These are phyloP conservation scores for Pediacus dermestoides DNA, from an alignment of 2,888 invertebrate species.

Conservation along the genomic window DNA sequence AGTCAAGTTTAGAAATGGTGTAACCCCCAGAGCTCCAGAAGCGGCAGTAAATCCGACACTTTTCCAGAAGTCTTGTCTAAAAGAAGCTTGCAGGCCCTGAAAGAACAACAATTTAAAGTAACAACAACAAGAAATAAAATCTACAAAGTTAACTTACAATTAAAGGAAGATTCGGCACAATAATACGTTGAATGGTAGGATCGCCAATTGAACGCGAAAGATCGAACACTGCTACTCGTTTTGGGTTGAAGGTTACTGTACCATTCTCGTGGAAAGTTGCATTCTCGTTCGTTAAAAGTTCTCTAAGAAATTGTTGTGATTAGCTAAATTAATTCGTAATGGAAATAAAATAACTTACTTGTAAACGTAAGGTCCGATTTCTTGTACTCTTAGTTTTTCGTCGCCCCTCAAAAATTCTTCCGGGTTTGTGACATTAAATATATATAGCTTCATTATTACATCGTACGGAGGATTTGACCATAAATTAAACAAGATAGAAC, in stretches of 20 bases:
- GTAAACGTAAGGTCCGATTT: slow-evolving; percentile 81
- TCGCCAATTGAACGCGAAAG: slow-evolving; percentile 64
- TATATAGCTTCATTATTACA: slow-evolving; percentile 62
- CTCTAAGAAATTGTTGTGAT: slow-evolving; percentile 51
- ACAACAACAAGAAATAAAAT: slow-evolving; percentile 2
- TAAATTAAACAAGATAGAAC: slow-evolving; percentile 58
- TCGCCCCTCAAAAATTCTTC: slow-evolving; percentile 63
- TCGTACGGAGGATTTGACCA: slow-evolving; percentile 65
- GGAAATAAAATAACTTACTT: slow-evolving; percentile 56
- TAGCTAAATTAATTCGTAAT: slow-evolving; percentile 3
- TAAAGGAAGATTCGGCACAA: slow-evolving; percentile 68
- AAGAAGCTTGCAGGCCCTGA: slow-evolving; percentile 58
- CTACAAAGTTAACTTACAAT: slow-evolving; percentile 56
- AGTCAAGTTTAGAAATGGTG: slow-evolving; percentile 61
- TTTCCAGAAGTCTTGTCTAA: slow-evolving; percentile 55
- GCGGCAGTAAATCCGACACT: slow-evolving; percentile 61
- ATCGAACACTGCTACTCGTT: slow-evolving; percentile 57
- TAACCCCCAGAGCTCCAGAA: slow-evolving; percentile 54
- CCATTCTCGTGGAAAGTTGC: slow-evolving; percentile 62
- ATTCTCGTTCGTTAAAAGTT: slow-evolving; percentile 65
- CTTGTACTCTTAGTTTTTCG: slow-evolving; percentile 64
- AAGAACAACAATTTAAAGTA: slow-evolving; percentile 23
- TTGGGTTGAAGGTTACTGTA: slow-evolving; percentile 64
- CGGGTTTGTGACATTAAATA: slow-evolving; percentile 79
- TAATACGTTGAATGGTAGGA: slow-evolving; percentile 58